Evolutionary conservation across 2,113 vertebrate species (phyloP), one percentile per base, ranked within the genome.

Genomic region (Nyctereutes procyonoides): DNA sequence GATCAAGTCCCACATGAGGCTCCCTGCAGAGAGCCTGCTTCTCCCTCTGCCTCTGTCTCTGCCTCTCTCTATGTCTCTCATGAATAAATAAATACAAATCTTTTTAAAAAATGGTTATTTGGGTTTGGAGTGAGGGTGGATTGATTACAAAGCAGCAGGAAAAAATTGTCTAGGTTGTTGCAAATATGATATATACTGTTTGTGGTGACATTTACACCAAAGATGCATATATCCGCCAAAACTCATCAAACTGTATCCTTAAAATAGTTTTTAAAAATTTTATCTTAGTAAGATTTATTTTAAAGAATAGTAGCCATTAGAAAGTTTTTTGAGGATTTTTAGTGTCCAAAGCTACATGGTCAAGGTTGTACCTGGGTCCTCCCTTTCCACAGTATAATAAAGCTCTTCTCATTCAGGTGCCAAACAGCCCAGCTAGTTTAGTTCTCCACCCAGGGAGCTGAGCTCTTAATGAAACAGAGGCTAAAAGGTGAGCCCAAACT

Each of bases 391-490:
- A 88, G 16, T 79, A 28, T 80, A 91, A 88, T 85, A 89, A 97
- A 94, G 5, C 77, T 62, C 48, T 82, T 55, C 88, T 83, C 43
- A 95, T 71, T 83, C 51, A 73, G 55, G 65, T 95, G 81, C 83
- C 93, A 88, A 67, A 30, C 9, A 58, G 15, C 58, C 24, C 48
- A 94, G 76, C 73, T 38, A 95, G 79, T 30, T 89, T 38, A 95
- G 79, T 30, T 89, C 63, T 97, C 91, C 22, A 67, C 86, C 71
- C 97, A 96, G 98, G 98, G 97, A 96, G 97, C 97, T 96, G 30
- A 86, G 93, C 87, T 92, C 98, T 98, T 99, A 99, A 99, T 98
- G 98, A 99, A 99, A 93, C 86, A 97, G 86, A 82, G 96, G 97
- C 96, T 93, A 98, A 98, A 97, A 97, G 96, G 97, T 97, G 97